Base-by-base conservation (phyloP, 2,888 invertebrate species). In the Lepidocyrtoides sp. region DNA sequence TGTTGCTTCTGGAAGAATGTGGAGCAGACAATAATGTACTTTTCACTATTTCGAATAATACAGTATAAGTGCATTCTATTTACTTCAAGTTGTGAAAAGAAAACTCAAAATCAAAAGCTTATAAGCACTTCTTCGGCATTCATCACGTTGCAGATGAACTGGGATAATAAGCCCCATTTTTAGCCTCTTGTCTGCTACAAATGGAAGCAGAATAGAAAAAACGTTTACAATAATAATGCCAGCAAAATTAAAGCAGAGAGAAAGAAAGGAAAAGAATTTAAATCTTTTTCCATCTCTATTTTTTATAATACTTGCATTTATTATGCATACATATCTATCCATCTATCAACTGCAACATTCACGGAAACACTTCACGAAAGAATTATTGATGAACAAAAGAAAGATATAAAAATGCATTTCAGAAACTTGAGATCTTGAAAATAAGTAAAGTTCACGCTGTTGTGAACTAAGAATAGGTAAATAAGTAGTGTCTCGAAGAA, bases 81-180 rank as follows among this genome's bases (percentile, higher is more conserved):
- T 29, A n/a, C n/a, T n/a, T n/a, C n/a, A n/a, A n/a, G n/a, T 36
- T 36, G 8, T 72, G 77, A 77, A 77, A 26, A 51, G 17, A 1
- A 41, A 69, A 41, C 23, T 75, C n/a, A 77, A 77, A 77, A 14
- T 51, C 23, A 77, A 77, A 77, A 63, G 60, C 85, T 75, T 85
- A 85, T 72, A 51, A 69, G 48, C 63, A 48, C 63, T 87, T 66
- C 66, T 44, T 63, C n/a, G 51, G 41, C 36, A 57, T 75, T 57
- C 75, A 66, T 83, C 44, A 23, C 44, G 20, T 72, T 44, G 26
- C 26, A 12, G 32, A 77, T 26, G 29, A 77, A 10, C 41, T 41
- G 29, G 10, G 77, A 77, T 86, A 86, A 77, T 87, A 87, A 87
- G 86, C 86, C 63, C 77, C 77, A 79, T 87, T 87, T 87, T 77